Conservation (phyloP, 2,888 invertebrate genomes). For the Petrolisthes manimaculis region DNA sequence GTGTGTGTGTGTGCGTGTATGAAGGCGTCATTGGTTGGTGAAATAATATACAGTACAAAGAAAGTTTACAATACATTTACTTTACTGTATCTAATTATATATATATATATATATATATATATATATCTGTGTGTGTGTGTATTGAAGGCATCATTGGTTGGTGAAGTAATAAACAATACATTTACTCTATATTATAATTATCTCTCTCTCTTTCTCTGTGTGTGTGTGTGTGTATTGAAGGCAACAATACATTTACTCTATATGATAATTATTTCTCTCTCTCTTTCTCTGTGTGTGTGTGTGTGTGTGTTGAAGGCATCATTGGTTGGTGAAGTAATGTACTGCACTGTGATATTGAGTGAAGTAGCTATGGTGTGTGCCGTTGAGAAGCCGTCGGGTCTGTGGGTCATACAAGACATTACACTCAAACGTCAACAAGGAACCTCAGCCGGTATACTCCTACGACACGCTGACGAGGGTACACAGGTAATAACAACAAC, state of each 20-base stretch:
- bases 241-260: background rate
- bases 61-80: no score
- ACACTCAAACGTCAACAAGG: slow-evolving; percentile 49
- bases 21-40: no score
- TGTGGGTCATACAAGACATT: slow-evolving; percentile 56
- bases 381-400: slow-evolving; percentile 55
- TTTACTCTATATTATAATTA: background rate
- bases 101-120: background rate
- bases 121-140: no score
- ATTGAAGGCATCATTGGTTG: no score
- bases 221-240: background rate
- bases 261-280: background rate
- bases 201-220: background rate
- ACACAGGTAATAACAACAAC: slow-evolving; percentile 46
- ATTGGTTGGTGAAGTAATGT: slow-evolving; percentile 50
- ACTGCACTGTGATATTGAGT: slow-evolving; percentile 59
- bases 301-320: background rate
- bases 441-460: slow-evolving; percentile 53
- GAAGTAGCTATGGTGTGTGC: slow-evolving; percentile 62
- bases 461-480: slow-evolving; percentile 57
- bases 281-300: background rate
- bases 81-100: no score
- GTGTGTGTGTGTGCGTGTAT: no score
- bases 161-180: no score
- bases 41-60: no score